Conservation (phyloP, 2,797 vertebrate genomes). For the Rhincodon typus region DNA sequence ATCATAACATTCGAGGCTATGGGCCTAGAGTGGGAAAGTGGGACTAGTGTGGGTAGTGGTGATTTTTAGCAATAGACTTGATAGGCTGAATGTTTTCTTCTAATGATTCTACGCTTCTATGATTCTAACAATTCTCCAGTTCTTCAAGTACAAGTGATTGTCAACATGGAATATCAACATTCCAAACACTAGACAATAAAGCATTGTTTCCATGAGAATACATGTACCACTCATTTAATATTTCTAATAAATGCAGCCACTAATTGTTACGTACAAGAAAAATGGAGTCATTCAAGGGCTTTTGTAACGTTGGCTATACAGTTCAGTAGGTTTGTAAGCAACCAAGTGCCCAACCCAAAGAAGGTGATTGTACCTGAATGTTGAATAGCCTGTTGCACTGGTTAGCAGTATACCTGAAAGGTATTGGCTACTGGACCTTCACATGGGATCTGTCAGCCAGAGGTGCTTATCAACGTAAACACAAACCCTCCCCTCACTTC, state of each 20-base stretch:
- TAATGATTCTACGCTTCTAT: neutral
- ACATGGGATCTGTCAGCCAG: neutral
- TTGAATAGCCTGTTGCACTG: neutral
- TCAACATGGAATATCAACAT: neutral
- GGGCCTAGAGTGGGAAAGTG: no score
- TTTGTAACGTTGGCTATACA: neutral
- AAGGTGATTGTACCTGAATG: neutral
- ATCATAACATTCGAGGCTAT: no score
- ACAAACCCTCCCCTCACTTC: neutral
- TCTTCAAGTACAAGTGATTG: neutral
- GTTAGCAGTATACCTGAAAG: neutral
- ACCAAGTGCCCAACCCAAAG: constrained; percentile 19
- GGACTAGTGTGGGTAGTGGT: no score
- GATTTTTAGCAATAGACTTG: no score
- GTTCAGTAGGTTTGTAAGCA: neutral
- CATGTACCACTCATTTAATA: neutral
- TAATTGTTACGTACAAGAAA: neutral
- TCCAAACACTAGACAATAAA: neutral
- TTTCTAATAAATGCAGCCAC: neutral
- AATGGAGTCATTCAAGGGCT: neutral
- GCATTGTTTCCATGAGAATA: neutral
- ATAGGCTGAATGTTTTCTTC: no score
- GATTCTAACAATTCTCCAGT: neutral
- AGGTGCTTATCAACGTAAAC: no score
- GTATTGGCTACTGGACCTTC: neutral